A percentile compares a stretch with the other conserved stretches of the same genome.
These are phyloP conservation scores for Tachysurus fulvidraco DNA, from an alignment of 2,113 vertebrate genomes.

Conservation along the genomic window DNA sequence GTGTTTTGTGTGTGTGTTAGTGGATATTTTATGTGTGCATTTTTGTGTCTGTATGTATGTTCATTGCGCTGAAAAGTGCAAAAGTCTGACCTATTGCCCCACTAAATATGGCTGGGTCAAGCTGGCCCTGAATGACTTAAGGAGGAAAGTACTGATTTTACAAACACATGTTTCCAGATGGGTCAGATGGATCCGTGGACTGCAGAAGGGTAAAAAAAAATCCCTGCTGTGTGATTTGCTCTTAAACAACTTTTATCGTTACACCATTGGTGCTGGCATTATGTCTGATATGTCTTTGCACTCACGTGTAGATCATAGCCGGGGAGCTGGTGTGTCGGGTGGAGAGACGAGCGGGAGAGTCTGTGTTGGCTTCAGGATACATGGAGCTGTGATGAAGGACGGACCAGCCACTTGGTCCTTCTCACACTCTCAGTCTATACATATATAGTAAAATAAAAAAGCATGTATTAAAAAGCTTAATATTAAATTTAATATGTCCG, in stretches of 20 bases:
- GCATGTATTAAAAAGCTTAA: background rate
- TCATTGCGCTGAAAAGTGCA: too few species aligned
- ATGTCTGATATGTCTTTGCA: background rate
- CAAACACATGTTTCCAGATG: too few species aligned
- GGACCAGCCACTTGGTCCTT: conserved; percentile 44
- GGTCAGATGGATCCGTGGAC: too few species aligned
- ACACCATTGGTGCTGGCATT: background rate
- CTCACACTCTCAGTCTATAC: conserved; percentile 42
- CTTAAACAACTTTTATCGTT: background rate
- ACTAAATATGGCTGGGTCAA: too few species aligned
- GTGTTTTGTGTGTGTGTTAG: too few species aligned
- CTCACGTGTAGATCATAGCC: conserved; percentile 89
- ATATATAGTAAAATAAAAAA: background rate
- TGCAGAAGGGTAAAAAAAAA: too few species aligned
- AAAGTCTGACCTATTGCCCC: too few species aligned
- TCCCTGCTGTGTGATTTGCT: background rate
- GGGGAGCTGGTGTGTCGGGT: conserved; percentile 84
- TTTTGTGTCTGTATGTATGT: too few species aligned
- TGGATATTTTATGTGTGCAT: too few species aligned
- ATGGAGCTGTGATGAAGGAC: conserved; percentile 70
- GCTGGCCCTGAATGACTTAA: too few species aligned
- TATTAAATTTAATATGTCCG: background rate
- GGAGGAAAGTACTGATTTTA: too few species aligned
- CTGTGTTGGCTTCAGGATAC: conserved; percentile 88
- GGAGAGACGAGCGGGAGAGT: conserved; percentile 86